These are phyloP conservation scores for Luehdorfia chinensis DNA, from an alignment of 1,140 invertebrate species.

Conservation along the genomic window DNA sequence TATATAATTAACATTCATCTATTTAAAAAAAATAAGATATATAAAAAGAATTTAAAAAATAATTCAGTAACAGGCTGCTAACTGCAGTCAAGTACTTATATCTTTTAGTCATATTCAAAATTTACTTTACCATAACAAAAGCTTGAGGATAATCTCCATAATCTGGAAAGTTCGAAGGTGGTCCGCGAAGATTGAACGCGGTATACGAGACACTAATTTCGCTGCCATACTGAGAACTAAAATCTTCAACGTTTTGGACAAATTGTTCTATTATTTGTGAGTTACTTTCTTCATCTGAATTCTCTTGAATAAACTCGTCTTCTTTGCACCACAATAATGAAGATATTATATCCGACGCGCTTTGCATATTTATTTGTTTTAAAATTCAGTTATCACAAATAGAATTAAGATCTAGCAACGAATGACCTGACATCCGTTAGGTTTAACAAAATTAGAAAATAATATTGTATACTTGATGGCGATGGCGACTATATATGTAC, in stretches of 20 bases:
- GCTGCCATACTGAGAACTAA: conserved; percentile 94
- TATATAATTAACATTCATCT: too few relatives aligned
- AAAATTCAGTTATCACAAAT: too few relatives aligned
- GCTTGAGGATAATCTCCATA: conserved; percentile 94
- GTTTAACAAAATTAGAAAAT: too few relatives aligned
- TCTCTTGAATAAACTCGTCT: conserved; percentile 33
- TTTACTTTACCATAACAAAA: conserved; percentile 88
- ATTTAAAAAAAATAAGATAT: too few relatives aligned
- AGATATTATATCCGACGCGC: conserved; percentile 60
- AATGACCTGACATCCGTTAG: too few relatives aligned
- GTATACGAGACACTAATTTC: conserved; percentile 92
- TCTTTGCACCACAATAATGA: conserved; percentile 59
- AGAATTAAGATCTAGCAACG: too few relatives aligned
- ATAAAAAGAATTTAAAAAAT: too few relatives aligned
- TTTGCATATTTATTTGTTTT: conserved; percentile 46
- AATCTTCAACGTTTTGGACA: conserved; percentile 82
- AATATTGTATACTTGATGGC: too few relatives aligned
- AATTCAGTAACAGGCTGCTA: too few relatives aligned
- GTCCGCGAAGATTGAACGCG: conserved; percentile 89
- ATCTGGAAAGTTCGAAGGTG: conserved; percentile 88
- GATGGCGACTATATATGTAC: too few relatives aligned
- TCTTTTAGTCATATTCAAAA: too few relatives aligned
- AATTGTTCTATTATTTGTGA: conserved; percentile 64
- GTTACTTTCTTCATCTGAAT: conserved; percentile 42
- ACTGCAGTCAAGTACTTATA: too few relatives aligned